Evolutionary conservation across 2,797 vertebrate genomes (phyloP).

Genomic region (Gymnoscopelus braueri): DNA sequence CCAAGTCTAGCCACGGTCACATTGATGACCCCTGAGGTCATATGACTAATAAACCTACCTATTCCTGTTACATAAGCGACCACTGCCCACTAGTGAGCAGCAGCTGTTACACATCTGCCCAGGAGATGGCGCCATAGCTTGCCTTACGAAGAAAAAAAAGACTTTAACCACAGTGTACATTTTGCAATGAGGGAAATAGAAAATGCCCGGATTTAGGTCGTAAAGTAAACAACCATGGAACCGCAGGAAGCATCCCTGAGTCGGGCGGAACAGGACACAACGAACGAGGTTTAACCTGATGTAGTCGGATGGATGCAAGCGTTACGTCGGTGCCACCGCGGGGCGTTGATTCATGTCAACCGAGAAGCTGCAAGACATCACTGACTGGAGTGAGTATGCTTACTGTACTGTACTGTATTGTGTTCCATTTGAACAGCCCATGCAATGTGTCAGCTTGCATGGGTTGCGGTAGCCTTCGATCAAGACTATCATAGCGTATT

Average conservation of each 20-base stretch:
- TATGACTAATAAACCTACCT: too few species aligned
- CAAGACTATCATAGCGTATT: too few species aligned
- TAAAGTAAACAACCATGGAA: constrained; percentile 63
- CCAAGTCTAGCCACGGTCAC: too few species aligned
- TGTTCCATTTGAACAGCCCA: neutral
- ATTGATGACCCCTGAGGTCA: too few species aligned
- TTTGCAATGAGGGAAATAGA: constrained; percentile 28
- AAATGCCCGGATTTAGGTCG: constrained; percentile 57
- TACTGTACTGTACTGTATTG: constrained; percentile 2
- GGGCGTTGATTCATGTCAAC: constrained; percentile 28
- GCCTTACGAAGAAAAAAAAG: neutral
- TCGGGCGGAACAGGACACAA: constrained; percentile 22
- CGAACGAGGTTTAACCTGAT: constrained; percentile 9
- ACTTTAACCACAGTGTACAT: constrained; percentile 1
- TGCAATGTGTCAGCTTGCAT: neutral
- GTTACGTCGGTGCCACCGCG: neutral
- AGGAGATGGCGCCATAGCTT: constrained; percentile 60
- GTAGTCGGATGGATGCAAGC: neutral
- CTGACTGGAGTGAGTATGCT: constrained; percentile 54
- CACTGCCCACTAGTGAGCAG: constrained; percentile 18
- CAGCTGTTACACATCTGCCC: constrained; percentile 45
- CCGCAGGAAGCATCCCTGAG: constrained; percentile 20
- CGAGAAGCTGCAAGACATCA: constrained; percentile 8
- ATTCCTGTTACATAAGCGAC: constrained; percentile 50
- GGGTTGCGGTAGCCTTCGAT: neutral